phyloP scores from a whole-genome alignment of 2,113 vertebrate genomes.

The Crotalus horridus region DNA sequence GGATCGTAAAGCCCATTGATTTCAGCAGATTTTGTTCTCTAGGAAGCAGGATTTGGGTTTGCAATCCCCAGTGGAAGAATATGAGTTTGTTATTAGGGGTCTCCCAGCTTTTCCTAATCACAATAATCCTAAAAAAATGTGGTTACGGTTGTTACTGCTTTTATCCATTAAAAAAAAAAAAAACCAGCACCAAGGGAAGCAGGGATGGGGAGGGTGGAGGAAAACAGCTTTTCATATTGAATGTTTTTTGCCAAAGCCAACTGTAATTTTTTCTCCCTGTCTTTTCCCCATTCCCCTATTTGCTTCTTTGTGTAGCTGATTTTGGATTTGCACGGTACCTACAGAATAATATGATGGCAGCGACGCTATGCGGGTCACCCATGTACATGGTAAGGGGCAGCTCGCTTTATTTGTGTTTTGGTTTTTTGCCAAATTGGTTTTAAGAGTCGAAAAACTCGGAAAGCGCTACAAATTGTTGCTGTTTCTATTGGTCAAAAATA shows the following conservation, averaged over 20 bases:
- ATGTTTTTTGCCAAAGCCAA: background rate
- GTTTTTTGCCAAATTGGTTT: too few species aligned
- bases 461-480: background rate
- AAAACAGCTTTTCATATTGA: background rate
- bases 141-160: background rate
- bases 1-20: background rate
- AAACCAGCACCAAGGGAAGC: background rate
- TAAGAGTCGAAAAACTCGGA: background rate
- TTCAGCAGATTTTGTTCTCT: background rate
- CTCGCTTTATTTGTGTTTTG: background rate
- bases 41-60: background rate
- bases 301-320: conserved; percentile 75
- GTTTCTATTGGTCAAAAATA: background rate
- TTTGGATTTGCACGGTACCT: conserved; percentile 96
- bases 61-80: background rate
- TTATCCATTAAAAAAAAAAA: background rate
- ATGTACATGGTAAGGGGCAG: conserved; percentile 91
- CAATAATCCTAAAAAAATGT: background rate
- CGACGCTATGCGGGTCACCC: conserved; percentile 92
- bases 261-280: background rate
- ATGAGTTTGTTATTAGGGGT: background rate
- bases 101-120: background rate
- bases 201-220: background rate
- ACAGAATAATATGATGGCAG: conserved; percentile 94
- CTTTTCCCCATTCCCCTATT: background rate